A percentile compares a stretch with the other conserved stretches of the same genome.
Evolutionary conservation across 35 echinoderm and acorn worm genomes (phyloP).

Genomic region (Chiridota heheva): DNA sequence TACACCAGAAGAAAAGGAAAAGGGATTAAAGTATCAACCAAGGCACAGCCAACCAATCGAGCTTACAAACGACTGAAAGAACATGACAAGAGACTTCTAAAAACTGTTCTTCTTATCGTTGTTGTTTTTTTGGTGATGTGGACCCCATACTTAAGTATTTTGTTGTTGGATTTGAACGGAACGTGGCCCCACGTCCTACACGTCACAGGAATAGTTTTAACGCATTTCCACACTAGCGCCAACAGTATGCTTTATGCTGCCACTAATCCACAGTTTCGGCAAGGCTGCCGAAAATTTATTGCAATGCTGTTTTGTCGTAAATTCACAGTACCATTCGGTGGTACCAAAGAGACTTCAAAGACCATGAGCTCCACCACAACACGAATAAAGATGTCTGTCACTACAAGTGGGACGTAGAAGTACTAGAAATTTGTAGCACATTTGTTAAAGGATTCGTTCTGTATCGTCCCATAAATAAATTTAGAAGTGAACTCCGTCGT

Average conservation of each 20-base stretch:
- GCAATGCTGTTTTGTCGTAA: constrained; percentile 19
- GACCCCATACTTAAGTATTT: constrained; percentile 67
- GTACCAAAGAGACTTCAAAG: too few relatives aligned
- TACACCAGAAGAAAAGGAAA: too few relatives aligned
- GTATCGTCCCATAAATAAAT: too few relatives aligned
- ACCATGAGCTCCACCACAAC: too few relatives aligned
- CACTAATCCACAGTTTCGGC: constrained; percentile 68
- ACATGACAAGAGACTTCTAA: constrained; percentile 58
- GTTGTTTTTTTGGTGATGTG: constrained; percentile 79
- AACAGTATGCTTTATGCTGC: constrained; percentile 82
- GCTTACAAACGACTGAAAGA: not conserved
- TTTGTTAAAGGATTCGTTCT: too few relatives aligned
- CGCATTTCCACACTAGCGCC: constrained; percentile 69
- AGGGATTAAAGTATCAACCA: too few relatives aligned
- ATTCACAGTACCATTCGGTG: too few relatives aligned
- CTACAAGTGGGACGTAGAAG: too few relatives aligned
- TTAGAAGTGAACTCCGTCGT: too few relatives aligned
- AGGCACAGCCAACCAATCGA: too few relatives aligned
- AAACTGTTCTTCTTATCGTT: constrained; percentile 65
- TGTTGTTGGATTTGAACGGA: constrained; percentile 59
- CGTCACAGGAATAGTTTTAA: constrained; percentile 44
- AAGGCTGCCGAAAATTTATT: constrained; percentile 61
- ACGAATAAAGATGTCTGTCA: too few relatives aligned
- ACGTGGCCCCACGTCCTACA: constrained; percentile 43
- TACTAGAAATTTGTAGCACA: too few relatives aligned